Evolutionary conservation across 2,888 invertebrate species (phyloP).

Genomic region (Exephanes ischioxanthus): DNA sequence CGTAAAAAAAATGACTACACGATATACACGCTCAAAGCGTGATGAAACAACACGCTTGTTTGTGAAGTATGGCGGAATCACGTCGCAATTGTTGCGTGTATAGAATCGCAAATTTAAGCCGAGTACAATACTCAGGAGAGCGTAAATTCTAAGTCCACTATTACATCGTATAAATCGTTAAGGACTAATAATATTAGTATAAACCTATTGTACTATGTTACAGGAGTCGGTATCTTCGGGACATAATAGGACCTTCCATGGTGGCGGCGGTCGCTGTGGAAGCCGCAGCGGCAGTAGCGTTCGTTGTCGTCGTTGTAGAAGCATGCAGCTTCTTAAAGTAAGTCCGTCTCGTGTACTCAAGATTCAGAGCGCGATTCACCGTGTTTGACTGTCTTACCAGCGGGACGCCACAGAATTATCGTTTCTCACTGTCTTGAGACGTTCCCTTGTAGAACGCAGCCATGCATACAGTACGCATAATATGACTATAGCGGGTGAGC

Average conservation of each 20-base stretch:
- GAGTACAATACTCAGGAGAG: neutral
- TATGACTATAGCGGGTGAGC: constrained; percentile 1
- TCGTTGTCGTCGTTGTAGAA: neutral
- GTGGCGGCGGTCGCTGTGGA: no score
- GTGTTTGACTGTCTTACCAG: constrained; percentile 38
- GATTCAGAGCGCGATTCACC: constrained; percentile 44
- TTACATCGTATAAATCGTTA: neutral
- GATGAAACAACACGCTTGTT: no score
- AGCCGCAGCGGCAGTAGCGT: neutral
- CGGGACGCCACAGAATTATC: constrained; percentile 52
- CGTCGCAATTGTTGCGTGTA: constrained; percentile 1
- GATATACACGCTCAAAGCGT: no score
- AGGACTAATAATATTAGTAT: no score
- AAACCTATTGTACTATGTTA: no score
- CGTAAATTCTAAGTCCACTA: neutral
- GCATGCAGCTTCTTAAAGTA: neutral
- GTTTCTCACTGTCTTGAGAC: constrained; percentile 31
- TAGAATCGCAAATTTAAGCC: constrained; percentile 21
- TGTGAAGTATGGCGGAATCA: no score
- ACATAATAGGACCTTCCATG: no score
- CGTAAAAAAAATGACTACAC: no score
- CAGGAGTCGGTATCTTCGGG: no score
- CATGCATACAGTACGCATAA: neutral
- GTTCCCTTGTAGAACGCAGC: constrained; percentile 6
- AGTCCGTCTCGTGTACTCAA: constrained; percentile 25